Evolutionary conservation across 2,888 invertebrate species (phyloP).

Genomic region (Luffia ferchaultella): DNA sequence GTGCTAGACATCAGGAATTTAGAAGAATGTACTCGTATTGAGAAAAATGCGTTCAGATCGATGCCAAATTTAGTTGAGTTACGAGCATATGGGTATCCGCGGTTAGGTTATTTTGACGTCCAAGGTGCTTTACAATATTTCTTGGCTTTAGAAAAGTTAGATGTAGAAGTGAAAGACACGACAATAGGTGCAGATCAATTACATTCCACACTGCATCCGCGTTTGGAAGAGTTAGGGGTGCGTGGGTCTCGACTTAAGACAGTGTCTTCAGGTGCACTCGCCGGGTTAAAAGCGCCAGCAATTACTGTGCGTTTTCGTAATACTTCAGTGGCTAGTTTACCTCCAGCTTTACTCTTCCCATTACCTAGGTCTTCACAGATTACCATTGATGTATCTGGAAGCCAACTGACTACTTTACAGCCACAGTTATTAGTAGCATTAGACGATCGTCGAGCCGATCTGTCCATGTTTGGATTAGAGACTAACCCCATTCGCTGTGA

Average conservation of each 20-base stretch:
- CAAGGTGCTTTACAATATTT: constrained; percentile 82
- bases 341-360: constrained; percentile 85
- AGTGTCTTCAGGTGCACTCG: constrained; percentile 83
- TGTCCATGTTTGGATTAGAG: constrained; percentile 77
- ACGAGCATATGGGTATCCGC: constrained; percentile 78
- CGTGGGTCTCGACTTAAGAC: constrained; percentile 78
- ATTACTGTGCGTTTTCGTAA: constrained; percentile 80
- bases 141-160: constrained; percentile 76
- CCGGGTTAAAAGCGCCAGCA: constrained; percentile 78
- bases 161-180: constrained; percentile 87
- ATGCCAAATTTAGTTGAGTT: constrained; percentile 75
- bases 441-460: constrained; percentile 81
- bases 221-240: constrained; percentile 76
- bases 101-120: constrained; percentile 85
- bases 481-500: constrained; percentile 87
- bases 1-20: constrained; percentile 73
- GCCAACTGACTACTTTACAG: constrained; percentile 77
- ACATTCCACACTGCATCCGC: constrained; percentile 79
- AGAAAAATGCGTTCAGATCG: constrained; percentile 80
- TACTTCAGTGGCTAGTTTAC: constrained; percentile 80
- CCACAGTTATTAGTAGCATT: constrained; percentile 82
- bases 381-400: constrained; percentile 80
- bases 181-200: constrained; percentile 83
- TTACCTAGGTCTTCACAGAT: constrained; percentile 86
- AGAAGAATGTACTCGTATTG: constrained; percentile 76